Percentiles rank a stretch among this genome's conserved stretches.
phyloP scores from a whole-genome alignment of 2,797 vertebrate species.

The Aphelocoma californica region DNA sequence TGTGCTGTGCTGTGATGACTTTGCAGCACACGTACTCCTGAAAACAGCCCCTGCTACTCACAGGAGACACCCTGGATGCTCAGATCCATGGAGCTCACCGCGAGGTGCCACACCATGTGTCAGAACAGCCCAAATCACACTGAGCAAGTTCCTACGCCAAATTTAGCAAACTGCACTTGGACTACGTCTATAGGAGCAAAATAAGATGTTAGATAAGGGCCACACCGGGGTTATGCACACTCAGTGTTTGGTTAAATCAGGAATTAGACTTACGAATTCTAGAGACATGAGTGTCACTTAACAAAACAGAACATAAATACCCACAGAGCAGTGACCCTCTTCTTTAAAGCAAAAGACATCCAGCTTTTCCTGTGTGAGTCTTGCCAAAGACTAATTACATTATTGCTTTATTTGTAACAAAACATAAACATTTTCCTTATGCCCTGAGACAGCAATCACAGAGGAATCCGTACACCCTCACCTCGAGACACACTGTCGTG shows the following conservation, averaged over 20 bases:
- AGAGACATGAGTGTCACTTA: background rate
- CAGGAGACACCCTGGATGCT: background rate
- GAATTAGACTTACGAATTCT: background rate
- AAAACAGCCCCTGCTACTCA: background rate
- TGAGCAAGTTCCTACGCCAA: background rate
- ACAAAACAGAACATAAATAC: background rate
- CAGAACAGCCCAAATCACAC: background rate
- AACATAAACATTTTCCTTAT: background rate
- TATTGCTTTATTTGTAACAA: background rate
- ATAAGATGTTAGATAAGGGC: background rate
- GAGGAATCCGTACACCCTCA: background rate
- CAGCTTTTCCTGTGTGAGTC: background rate
- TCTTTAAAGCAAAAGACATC: background rate
- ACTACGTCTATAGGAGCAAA: accelerated
- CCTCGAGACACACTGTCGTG: accelerated
- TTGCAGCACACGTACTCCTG: background rate
- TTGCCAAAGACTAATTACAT: background rate
- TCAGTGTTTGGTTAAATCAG: background rate
- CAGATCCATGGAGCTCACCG: background rate
- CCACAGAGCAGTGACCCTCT: background rate
- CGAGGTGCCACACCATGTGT: accelerated
- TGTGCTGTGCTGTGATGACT: background rate
- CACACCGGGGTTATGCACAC: accelerated
- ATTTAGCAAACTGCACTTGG: background rate
- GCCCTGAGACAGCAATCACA: background rate